These are phyloP conservation scores for Suncus etruscus DNA, from an alignment of 2,113 vertebrate genomes.

Conservation along the genomic window DNA sequence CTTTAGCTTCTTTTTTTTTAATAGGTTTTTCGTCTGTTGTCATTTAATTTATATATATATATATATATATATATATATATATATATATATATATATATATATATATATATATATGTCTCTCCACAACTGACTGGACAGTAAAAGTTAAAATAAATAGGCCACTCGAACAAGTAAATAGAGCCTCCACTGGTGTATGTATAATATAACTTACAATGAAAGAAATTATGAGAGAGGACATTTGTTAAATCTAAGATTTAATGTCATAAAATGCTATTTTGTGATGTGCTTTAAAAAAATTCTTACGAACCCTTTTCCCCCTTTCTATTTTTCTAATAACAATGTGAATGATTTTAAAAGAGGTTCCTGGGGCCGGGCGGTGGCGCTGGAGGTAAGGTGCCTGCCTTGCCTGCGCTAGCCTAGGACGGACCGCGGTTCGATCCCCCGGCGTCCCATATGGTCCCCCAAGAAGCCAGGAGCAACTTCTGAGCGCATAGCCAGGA, in stretches of 20 bases:
- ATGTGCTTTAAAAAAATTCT: background rate
- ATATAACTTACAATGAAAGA: constrained; percentile 34
- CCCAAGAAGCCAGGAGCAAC: too few relatives aligned
- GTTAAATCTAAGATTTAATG: background rate
- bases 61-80: constrained; percentile 41
- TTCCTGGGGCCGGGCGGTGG: too few relatives aligned
- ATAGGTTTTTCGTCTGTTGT: background rate
- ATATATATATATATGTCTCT: background rate
- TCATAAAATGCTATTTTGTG: constrained; percentile 2
- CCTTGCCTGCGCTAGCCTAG: too few relatives aligned
- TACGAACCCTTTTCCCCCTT: background rate
- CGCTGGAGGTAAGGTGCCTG: too few relatives aligned
- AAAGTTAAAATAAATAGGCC: background rate
- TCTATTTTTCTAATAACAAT: constrained; percentile 3
- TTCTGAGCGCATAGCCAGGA: too few relatives aligned
- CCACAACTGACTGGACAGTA: background rate
- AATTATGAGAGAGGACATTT: background rate
- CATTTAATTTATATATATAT: background rate
- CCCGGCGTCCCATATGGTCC: too few relatives aligned
- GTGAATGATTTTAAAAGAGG: constrained; percentile 15
- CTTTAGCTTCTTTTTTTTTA: constrained; percentile 31
- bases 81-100: too few relatives aligned
- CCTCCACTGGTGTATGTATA: background rate
- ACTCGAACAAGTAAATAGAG: background rate
- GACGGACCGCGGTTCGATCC: too few relatives aligned